These are phyloP conservation scores for Probaryconus sp. DNA, from an alignment of 1,140 invertebrate species.

Conservation along the genomic window DNA sequence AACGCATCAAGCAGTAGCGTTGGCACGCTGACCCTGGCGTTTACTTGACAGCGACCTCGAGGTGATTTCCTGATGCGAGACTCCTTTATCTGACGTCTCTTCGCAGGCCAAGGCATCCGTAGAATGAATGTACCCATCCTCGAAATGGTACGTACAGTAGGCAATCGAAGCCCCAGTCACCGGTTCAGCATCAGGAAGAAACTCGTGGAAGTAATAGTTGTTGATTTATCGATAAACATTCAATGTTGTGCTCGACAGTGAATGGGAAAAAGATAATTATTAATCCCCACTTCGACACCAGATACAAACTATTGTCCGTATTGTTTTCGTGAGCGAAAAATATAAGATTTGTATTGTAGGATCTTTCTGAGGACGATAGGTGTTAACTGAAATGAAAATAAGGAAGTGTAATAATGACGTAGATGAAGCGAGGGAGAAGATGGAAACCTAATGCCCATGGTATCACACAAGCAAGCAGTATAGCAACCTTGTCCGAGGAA, in stretches of 20 bases:
- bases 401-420: slow-evolving; percentile 51
- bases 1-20: slow-evolving; percentile 48
- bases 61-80: slow-evolving; percentile 57
- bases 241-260: background rate
- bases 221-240: slow-evolving; percentile 8
- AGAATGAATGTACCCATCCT: slow-evolving; percentile 2
- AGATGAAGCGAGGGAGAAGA: slow-evolving; percentile 50
- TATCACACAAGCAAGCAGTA: slow-evolving; percentile 38
- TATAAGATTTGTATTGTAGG: too few species aligned
- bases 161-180: background rate
- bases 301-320: too few species aligned
- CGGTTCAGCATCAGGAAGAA: background rate
- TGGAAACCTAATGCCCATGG: slow-evolving; percentile 68
- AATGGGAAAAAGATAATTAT: background rate
- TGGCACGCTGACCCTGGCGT: slow-evolving; percentile 50
- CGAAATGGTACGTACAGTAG: slow-evolving; percentile 1
- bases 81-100: slow-evolving; percentile 5
- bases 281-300: too few species aligned
- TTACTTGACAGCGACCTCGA: slow-evolving; percentile 50
- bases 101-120: background rate
- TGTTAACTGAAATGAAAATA: slow-evolving; percentile 41
- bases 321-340: too few species aligned
- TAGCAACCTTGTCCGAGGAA: slow-evolving; percentile 62
- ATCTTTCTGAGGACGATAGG: too few species aligned
- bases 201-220: slow-evolving; percentile 1